These are phyloP conservation scores for Danio jaintianensis DNA, from an alignment of 2,797 vertebrate species.

Conservation along the genomic window DNA sequence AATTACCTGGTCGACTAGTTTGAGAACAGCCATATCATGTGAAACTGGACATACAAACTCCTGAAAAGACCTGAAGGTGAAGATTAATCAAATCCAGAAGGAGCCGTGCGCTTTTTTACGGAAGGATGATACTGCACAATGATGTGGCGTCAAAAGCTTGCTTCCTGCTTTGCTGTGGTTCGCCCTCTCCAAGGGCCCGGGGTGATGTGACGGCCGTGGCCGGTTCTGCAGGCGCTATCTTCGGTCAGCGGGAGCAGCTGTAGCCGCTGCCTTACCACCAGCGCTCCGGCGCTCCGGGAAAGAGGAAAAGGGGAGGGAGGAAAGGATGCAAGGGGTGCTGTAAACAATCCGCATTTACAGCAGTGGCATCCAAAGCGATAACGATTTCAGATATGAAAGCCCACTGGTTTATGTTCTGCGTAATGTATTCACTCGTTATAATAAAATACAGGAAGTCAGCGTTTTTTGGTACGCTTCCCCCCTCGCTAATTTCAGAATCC, in stretches of 20 bases:
- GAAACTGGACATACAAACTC: constrained; percentile 72
- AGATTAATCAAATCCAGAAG: constrained; percentile 13
- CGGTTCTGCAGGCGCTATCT: constrained; percentile 71
- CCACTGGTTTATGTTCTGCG: constrained; percentile 56
- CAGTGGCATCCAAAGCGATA: constrained; percentile 49
- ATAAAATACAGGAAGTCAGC: constrained; percentile 79
- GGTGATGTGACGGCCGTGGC: constrained; percentile 67
- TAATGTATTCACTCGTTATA: constrained; percentile 58
- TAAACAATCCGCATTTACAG: constrained; percentile 73
- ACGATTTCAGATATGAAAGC: constrained; percentile 38
- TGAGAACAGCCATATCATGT: constrained; percentile 84
- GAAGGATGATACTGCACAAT: constrained; percentile 22
- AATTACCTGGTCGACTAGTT: constrained; percentile 82
- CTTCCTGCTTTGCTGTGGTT: constrained; percentile 27
- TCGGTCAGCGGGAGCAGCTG: constrained; percentile 61
- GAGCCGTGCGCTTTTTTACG: neutral
- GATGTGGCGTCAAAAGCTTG: constrained; percentile 9
- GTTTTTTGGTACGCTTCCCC: constrained; percentile 64
- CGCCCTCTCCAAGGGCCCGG: constrained; percentile 68
- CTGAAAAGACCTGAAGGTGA: constrained; percentile 58
- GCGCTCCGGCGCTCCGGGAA: constrained; percentile 40
- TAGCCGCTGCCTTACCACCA: constrained; percentile 58
- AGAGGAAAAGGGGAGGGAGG: constrained; percentile 65
- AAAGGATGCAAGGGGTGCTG: constrained; percentile 58
- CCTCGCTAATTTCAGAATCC: constrained; percentile 44